These are phyloP conservation scores for Drosophila lini DNA, from an alignment of 1,140 invertebrate species.

Conservation along the genomic window DNA sequence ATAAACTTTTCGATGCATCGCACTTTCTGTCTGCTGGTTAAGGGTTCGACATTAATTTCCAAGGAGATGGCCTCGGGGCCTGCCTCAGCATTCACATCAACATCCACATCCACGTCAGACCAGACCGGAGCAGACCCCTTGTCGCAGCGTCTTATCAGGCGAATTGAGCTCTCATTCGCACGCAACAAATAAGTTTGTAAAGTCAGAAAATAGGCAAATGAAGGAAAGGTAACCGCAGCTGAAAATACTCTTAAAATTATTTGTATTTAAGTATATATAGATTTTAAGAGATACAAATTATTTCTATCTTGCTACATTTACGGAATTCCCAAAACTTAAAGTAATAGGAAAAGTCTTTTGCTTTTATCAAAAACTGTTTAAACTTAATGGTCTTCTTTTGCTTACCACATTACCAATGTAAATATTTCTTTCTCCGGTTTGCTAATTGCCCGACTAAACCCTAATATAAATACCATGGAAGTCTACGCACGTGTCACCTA, in stretches of 20 bases:
- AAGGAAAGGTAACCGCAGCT: constrained; percentile 3
- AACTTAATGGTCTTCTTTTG: background rate
- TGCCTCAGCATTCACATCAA: constrained; percentile 50
- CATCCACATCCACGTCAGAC: constrained; percentile 50
- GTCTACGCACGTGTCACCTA: background rate
- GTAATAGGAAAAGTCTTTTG: background rate
- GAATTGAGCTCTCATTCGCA: constrained; percentile 76
- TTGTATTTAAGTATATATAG: too few relatives aligned
- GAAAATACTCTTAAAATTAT: constrained; percentile 4
- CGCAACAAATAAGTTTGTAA: constrained; percentile 70
- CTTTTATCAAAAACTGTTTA: background rate
- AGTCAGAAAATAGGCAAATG: constrained; percentile 15
- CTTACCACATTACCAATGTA: background rate
- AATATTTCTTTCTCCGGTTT: background rate
- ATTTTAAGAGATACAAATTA: too few relatives aligned
- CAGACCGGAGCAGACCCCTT: constrained; percentile 23
- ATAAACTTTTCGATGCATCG: constrained; percentile 53
- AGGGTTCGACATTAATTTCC: constrained; percentile 20
- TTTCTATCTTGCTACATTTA: background rate
- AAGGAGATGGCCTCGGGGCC: constrained; percentile 42
- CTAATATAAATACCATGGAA: too few relatives aligned
- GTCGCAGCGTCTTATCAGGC: constrained; percentile 67
- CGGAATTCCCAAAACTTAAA: background rate
- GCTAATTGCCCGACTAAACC: background rate
- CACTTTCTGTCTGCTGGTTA: constrained; percentile 33